A percentile compares a stretch with the other conserved stretches of the same genome.
Conservation (phyloP, 2,888 invertebrate genomes). For the Pharmacophagus antenor region DNA sequence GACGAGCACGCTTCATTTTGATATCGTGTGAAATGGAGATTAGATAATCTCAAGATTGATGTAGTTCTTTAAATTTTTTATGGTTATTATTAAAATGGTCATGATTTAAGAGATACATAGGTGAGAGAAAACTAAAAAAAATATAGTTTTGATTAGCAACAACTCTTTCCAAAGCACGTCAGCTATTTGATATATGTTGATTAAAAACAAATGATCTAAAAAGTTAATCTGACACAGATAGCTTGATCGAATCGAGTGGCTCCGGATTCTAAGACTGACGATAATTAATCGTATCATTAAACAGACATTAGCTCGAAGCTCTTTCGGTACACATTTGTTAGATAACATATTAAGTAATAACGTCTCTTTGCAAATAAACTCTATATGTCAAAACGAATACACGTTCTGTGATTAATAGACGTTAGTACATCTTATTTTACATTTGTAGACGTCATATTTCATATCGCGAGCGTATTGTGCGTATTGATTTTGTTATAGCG, state of each 20-base stretch:
- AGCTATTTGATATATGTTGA: slow-evolving; percentile 4
- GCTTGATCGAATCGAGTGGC: slow-evolving; percentile 15
- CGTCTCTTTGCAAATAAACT: slow-evolving; percentile 13
- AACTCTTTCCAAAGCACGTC: not conserved
- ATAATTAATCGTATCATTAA: slow-evolving; percentile 27
- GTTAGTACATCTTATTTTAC: not conserved
- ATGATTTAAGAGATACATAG: not conserved
- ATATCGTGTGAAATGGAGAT: too few species aligned
- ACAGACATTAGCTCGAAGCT: slow-evolving; percentile 16
- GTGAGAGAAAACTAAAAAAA: not conserved
- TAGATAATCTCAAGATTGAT: too few species aligned
- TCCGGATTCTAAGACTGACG: slow-evolving; percentile 1
- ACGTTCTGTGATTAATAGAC: not conserved
- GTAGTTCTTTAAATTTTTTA: too few species aligned
- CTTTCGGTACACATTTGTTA: slow-evolving; percentile 11
- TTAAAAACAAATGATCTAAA: slow-evolving; percentile 15
- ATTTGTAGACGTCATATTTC: not conserved
- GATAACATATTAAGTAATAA: slow-evolving; percentile 25
- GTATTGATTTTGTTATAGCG: too few species aligned
- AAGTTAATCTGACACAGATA: slow-evolving; percentile 12
- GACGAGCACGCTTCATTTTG: too few species aligned
- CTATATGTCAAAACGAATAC: slow-evolving; percentile 9
- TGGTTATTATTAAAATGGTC: not conserved
- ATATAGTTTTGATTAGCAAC: not conserved
- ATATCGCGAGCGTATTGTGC: not conserved